Evolutionary conservation across 1,140 invertebrate species (phyloP).

Genomic region (Drosophila sproati): DNA sequence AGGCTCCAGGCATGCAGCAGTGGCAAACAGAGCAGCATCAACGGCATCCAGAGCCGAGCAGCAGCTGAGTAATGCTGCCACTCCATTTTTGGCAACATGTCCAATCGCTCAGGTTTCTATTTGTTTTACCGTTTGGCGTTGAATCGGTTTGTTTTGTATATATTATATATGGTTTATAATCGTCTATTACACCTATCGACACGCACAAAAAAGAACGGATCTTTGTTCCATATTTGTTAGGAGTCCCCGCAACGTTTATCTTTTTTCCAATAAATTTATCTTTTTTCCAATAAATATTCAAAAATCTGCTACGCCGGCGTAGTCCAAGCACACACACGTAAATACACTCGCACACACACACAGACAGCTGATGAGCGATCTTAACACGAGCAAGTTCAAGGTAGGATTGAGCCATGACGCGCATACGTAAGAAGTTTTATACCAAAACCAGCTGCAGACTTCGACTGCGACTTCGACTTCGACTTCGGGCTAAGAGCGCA

Average conservation of each 20-base stretch:
- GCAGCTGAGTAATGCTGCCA: constrained; percentile 52
- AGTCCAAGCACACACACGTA: background rate
- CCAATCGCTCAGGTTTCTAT: constrained; percentile 19
- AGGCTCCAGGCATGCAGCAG: constrained; percentile 62
- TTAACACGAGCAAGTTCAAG: constrained; percentile 83
- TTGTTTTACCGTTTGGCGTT: constrained; percentile 39
- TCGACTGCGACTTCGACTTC: background rate
- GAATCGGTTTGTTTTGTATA: constrained; percentile 11
- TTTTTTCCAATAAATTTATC: constrained; percentile 21
- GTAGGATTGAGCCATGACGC: constrained; percentile 84
- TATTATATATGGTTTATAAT: constrained; percentile 36
- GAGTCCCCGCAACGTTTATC: constrained; percentile 5
- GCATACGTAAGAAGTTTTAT: constrained; percentile 84
- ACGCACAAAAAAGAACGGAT: constrained; percentile 68
- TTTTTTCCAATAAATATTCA: constrained; percentile 34
- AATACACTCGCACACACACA: background rate
- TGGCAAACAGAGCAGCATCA: constrained; percentile 45
- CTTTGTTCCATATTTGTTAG: constrained; percentile 59
- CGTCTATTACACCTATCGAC: constrained; percentile 56
- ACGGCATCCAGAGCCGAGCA: constrained; percentile 33
- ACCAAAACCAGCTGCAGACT: constrained; percentile 53
- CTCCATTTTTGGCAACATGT: constrained; percentile 55
- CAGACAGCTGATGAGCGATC: constrained; percentile 43
- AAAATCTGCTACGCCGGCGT: constrained; percentile 27
- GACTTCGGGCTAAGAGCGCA: constrained; percentile 49